Evolutionary conservation across 2,113 vertebrate species (phyloP).

Genomic region (Pyxicephalus adspersus): DNA sequence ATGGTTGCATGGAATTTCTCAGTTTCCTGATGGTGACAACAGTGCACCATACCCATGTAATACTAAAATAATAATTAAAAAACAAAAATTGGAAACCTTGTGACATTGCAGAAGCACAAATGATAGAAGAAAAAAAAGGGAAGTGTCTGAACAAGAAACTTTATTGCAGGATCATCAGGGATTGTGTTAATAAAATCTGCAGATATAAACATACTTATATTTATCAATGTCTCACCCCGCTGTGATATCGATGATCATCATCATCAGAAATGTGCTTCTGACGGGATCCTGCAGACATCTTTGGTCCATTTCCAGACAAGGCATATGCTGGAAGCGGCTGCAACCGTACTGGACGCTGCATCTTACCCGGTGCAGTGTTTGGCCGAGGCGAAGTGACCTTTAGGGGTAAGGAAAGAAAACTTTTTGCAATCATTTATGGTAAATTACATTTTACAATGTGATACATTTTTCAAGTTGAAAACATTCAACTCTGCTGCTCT

Average conservation of each 20-base stretch:
- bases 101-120: too few species aligned
- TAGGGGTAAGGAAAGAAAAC: slow-evolving; percentile 54
- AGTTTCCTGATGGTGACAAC: too few species aligned
- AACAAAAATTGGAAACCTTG: too few species aligned
- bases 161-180: too few species aligned
- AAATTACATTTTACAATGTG: neutral
- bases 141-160: too few species aligned
- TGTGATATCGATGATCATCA: slow-evolving; percentile 62
- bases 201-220: too few species aligned
- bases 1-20: too few species aligned
- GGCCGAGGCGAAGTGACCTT: slow-evolving; percentile 76
- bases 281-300: slow-evolving; percentile 63
- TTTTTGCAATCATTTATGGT: neutral
- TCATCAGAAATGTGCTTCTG: slow-evolving; percentile 62
- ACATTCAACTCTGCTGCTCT: neutral
- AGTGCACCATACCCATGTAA: too few species aligned
- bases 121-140: too few species aligned
- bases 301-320: slow-evolving; percentile 64
- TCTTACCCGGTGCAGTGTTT: slow-evolving; percentile 83
- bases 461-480: neutral
- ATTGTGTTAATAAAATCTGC: too few species aligned
- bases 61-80: too few species aligned
- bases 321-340: slow-evolving; percentile 73
- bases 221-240: slow-evolving; percentile 66
- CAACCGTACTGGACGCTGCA: slow-evolving; percentile 75